Evolutionary conservation across 30 jellyfish, hydroid and myxozoan species (phyloP), one percentile per base, ranked within the genome.

Genomic region (Hydra vulgaris): DNA sequence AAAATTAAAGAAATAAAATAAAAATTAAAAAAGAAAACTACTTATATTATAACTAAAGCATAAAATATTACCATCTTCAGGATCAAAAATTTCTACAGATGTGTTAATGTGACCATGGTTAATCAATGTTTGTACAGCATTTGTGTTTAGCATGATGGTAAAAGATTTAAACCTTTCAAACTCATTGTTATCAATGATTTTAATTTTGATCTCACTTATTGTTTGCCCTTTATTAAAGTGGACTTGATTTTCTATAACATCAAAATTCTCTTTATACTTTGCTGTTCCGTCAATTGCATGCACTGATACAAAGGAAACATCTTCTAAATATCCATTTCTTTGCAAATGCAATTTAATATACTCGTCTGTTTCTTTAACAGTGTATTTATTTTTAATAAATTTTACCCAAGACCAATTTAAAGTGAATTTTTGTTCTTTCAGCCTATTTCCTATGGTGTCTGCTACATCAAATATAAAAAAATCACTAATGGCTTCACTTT

Each of bases 321-420:
- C 95, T 23, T 90, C 96, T 17, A 87, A 87, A 85, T 88, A 79
- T 1, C 99, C 99, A 26, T 84, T 85, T 26, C 99, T 85, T 23
- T 82, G 27, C 72, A 94, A 25, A 7, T 76, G 27, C 21, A 94
- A 74, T 54, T 79, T 76, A 21, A 84, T 81, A 26, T 94, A 84
- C 18, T 84, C 81, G 54, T 84, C 92, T 1, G 96, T 80, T 79
- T 94, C 99, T 26, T 89, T 84, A 27, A 84, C 95, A 71, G 56
- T 78, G 89, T 72, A 88, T 18, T 66, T 85, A 16, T 82, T 70
- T 66, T 78, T 73, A 21, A 85, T 54, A 67, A 94, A 81, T 0
- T 54, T 27, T 15, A 94, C 94, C 95, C 96, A 82, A 27, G 99
- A 91, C 99, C 99, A 94, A 56, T 94, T 87, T 79, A 94, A 69